Base-by-base conservation (phyloP, 1,140 invertebrate genomes). In the Listronotus bonariensis region DNA sequence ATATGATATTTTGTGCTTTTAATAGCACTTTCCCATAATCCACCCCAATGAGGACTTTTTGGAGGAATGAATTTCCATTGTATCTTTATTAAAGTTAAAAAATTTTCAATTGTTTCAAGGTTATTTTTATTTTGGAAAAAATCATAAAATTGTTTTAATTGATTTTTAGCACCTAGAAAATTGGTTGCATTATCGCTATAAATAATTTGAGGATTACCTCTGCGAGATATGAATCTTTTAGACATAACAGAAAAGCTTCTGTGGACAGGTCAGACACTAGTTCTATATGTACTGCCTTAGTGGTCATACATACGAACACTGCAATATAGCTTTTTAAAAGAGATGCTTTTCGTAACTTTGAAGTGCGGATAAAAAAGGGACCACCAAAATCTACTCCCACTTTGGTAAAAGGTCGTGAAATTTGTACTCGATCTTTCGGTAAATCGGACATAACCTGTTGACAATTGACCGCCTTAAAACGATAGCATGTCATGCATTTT, bases 51-150 rank as follows among this genome's bases (percentile, higher is more conserved):
- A 67, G 73, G 72, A 14, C 54, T 60, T 49, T 42, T 14, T 41
- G 80, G 76, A 0, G 80, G 79, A 55, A 77, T 79, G 56, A 81
- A 80, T 11, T 77, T 48, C 78, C 79, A 82, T 26, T 68, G 49
- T 4, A 80, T 76, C 3, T n/a, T n/a, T 45, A 7, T 17, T 45
- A 8, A 14, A 45, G 17, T 45, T 11, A 45, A 45, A n/a, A 45
- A 11, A 5, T 45, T 8, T 8, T 20, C 1, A 3, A 8, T 15
- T 17, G 18, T 3, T 20, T 45, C 8, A 3, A n/a, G 4, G 42
- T 15, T 8, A 3, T 15, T 8, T 5, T 8, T 45, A 11, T 11
- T 17, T 17, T 15, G 20, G 5, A 45, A 45, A 9, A 45, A 15
- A 6, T 46, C n/a, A 52, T 11, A 52, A 11, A 52, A 15, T 32